phyloP scores from a whole-genome alignment of 1,140 invertebrate species.

The Saccostrea glomerata region DNA sequence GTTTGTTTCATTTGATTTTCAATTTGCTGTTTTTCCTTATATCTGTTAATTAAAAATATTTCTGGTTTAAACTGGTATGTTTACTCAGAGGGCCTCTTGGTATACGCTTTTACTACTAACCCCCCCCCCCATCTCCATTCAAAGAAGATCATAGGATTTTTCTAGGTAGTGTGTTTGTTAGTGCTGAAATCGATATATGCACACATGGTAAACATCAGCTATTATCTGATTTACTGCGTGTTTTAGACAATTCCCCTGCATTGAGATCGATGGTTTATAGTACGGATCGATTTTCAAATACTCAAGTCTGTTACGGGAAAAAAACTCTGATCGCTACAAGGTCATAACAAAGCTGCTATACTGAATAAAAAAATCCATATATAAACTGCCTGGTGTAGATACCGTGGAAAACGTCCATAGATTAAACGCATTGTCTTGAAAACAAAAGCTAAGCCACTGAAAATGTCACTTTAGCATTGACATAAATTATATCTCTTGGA shows the following conservation, averaged over 20 bases:
- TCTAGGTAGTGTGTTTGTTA: not conserved
- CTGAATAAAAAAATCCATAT: conserved; percentile 26
- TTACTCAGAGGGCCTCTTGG: too few species aligned
- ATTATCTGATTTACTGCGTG: conserved; percentile 18
- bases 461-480: not conserved
- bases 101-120: too few species aligned
- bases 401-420: not conserved
- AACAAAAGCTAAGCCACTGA: not conserved
- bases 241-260: conserved; percentile 28
- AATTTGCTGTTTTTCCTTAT: too few species aligned
- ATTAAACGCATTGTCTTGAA: conserved; percentile 23
- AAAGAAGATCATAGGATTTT: not conserved
- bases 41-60: too few species aligned
- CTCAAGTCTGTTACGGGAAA: conserved; percentile 24
- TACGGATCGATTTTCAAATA: conserved; percentile 34
- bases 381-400: conserved; percentile 30
- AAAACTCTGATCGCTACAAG: conserved; percentile 1
- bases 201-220: conserved; percentile 14
- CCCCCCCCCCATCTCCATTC: too few species aligned
- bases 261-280: conserved; percentile 18
- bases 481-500: not conserved
- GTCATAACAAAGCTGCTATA: conserved; percentile 4
- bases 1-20: too few species aligned
- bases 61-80: too few species aligned
- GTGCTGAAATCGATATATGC: conserved; percentile 18